phyloP scores from a whole-genome alignment of 2,797 vertebrate genomes.

The Molossus molossus region DNA sequence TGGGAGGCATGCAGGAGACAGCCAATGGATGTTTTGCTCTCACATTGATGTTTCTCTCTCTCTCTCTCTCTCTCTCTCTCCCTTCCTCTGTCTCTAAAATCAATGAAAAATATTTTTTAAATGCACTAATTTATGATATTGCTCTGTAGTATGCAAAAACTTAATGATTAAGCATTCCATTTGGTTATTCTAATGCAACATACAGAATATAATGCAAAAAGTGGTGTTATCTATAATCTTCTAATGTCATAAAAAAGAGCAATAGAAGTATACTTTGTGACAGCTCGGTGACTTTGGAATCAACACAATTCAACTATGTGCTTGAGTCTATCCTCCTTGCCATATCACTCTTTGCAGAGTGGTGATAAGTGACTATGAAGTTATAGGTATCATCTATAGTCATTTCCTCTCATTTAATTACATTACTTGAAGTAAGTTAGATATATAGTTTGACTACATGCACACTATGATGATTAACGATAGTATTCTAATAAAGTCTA shows the following conservation, averaged over 20 bases:
- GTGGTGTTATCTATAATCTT: not conserved
- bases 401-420: constrained; percentile 60
- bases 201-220: constrained; percentile 30
- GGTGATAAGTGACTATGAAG: constrained; percentile 11
- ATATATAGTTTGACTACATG: not conserved
- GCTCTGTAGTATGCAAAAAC: not conserved
- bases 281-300: constrained; percentile 35
- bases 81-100: not conserved
- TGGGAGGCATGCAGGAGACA: not conserved
- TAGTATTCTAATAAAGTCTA: constrained; percentile 69
- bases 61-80: not conserved
- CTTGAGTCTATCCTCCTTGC: constrained; percentile 66
- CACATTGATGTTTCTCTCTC: not conserved
- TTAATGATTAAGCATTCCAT: constrained; percentile 40
- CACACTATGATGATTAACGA: constrained; percentile 74
- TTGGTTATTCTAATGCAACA: constrained; percentile 64
- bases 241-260: constrained; percentile 51
- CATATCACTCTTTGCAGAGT: constrained; percentile 45
- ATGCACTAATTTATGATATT: not conserved
- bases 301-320: constrained; percentile 24
- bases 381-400: not conserved
- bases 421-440: not conserved
- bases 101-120: not conserved
- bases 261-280: constrained; percentile 2
- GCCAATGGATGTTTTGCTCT: not conserved